phyloP scores from a whole-genome alignment of 2,113 vertebrate genomes.

The Dendrocopos noguchii region DNA sequence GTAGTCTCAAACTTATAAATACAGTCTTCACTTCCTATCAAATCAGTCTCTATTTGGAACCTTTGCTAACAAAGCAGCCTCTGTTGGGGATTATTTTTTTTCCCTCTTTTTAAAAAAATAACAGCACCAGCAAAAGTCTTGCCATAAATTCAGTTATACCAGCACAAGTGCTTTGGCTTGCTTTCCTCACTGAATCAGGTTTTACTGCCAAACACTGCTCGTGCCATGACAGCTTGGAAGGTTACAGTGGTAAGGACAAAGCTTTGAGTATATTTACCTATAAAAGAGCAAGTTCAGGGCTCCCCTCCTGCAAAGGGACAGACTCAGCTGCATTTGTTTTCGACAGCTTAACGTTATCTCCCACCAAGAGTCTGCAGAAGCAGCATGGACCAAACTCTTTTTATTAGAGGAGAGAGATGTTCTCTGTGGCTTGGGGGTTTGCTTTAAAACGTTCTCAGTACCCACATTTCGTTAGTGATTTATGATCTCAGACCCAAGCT shows the following conservation, averaged over 20 bases:
- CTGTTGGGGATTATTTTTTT: not conserved
- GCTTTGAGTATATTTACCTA: not conserved
- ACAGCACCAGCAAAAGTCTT: slow-evolving; percentile 4
- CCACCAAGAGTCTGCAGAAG: not conserved
- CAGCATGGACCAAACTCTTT: not conserved
- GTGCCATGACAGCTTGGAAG: not conserved
- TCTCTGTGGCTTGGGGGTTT: slow-evolving; percentile 31
- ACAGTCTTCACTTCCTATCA: not conserved
- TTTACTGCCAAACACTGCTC: not conserved
- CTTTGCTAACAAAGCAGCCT: slow-evolving; percentile 1
- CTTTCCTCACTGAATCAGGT: not conserved
- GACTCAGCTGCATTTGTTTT: not conserved
- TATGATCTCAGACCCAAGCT: not conserved
- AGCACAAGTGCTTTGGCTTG: not conserved
- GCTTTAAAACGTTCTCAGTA: not conserved
- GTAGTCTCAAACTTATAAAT: not conserved
- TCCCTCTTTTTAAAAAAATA: not conserved
- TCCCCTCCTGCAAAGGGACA: not conserved
- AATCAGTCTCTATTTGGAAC: not conserved
- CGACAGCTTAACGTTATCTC: not conserved
- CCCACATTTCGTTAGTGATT: not conserved
- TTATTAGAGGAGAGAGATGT: not conserved
- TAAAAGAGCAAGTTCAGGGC: not conserved
- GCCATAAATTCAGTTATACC: not conserved
- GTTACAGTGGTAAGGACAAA: not conserved